A percentile compares a stretch with the other conserved stretches of the same genome.
Conservation (phyloP, 2,888 invertebrate genomes). For the Bembecia ichneumoniformis region DNA sequence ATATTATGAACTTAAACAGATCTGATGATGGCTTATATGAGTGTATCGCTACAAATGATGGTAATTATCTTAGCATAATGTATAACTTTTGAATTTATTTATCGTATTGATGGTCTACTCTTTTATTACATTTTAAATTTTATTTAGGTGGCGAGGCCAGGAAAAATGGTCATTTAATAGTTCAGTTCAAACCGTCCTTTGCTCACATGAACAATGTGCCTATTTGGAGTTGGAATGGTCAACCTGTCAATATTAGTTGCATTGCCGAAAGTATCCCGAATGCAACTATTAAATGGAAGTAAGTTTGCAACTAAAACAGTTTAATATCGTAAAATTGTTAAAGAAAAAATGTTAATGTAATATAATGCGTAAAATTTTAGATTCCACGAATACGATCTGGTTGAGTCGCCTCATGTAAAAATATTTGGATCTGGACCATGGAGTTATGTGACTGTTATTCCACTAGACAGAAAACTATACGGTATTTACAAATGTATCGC, state of each 20-base stretch:
- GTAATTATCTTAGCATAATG: slow-evolving; percentile 20
- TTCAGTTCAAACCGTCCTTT: slow-evolving; percentile 87
- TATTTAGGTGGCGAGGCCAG: slow-evolving; percentile 75
- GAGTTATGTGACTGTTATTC: slow-evolving; percentile 80
- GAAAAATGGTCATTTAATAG: slow-evolving; percentile 85
- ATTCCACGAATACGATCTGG: slow-evolving; percentile 66
- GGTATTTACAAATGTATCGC: slow-evolving; percentile 87
- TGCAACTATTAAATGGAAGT: slow-evolving; percentile 90
- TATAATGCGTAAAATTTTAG: slow-evolving; percentile 16
- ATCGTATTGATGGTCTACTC: neutral
- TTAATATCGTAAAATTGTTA: slow-evolving; percentile 1
- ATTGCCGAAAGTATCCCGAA: slow-evolving; percentile 91
- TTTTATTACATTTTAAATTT: neutral
- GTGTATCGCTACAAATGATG: slow-evolving; percentile 86
- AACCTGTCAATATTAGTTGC: slow-evolving; percentile 87
- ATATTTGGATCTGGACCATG: slow-evolving; percentile 79
- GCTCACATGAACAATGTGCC: slow-evolving; percentile 79
- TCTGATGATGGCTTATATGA: slow-evolving; percentile 91
- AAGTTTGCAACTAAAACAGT: slow-evolving; percentile 22
- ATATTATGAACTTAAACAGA: slow-evolving; percentile 76
- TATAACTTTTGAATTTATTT: neutral
- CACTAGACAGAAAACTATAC: slow-evolving; percentile 77
- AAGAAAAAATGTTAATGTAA: neutral
- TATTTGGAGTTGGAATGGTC: slow-evolving; percentile 86
- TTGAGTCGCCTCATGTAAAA: slow-evolving; percentile 70